Evolutionary conservation across 2,888 invertebrate genomes (phyloP).

Genomic region (Polymixis flavicincta): DNA sequence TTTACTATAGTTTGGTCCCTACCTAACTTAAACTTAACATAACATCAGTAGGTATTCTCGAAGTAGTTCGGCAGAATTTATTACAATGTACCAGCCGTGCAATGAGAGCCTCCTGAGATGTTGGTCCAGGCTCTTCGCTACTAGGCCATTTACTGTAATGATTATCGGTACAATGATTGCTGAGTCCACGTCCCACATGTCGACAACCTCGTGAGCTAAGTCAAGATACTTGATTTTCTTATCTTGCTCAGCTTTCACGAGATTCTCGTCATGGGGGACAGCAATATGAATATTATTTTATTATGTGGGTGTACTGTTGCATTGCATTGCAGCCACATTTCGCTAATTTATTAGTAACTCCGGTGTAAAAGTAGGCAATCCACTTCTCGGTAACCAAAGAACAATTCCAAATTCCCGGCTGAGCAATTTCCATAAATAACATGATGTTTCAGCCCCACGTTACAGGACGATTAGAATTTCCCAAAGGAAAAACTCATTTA

Average conservation of each 20-base stretch:
- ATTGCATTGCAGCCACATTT: background rate
- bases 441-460: background rate
- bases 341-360: background rate
- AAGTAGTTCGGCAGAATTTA: background rate
- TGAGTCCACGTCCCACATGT: too few species aligned
- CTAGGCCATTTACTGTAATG: too few species aligned
- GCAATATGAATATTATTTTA: too few species aligned
- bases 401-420: background rate
- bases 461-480: background rate
- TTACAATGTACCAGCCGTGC: background rate
- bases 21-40: background rate
- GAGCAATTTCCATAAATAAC: background rate
- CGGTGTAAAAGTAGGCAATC: background rate
- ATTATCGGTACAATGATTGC: too few species aligned
- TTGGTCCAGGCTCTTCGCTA: too few species aligned
- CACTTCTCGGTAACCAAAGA: too few species aligned
- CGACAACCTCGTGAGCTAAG: too few species aligned
- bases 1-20: too few species aligned
- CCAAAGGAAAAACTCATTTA: background rate
- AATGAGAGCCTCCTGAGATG: too few species aligned
- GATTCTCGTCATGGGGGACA: too few species aligned
- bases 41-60: background rate
- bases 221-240: too few species aligned
- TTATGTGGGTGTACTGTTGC: background rate
- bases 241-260: too few species aligned